Evolutionary conservation across 1,140 invertebrate genomes (phyloP).

Genomic region (Meloidogyne chitwoodi): DNA sequence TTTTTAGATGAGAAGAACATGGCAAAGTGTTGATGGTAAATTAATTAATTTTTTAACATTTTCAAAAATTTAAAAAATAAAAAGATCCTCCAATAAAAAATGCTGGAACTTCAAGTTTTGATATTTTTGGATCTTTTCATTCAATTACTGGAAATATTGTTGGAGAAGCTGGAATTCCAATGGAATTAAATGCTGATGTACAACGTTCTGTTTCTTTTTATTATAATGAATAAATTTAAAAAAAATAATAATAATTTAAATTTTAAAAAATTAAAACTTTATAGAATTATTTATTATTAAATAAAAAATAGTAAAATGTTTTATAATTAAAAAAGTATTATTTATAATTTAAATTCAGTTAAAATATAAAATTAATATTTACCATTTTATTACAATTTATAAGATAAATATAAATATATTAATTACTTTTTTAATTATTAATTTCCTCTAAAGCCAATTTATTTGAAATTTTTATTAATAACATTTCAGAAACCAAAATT

Average conservation of each 20-base stretch:
- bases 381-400: no score
- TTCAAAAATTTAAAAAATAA: conserved; percentile 5
- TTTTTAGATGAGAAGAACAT: conserved; percentile 29
- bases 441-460: no score
- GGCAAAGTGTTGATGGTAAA: conserved; percentile 39
- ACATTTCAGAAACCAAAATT: no score
- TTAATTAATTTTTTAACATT: no score
- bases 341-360: no score
- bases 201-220: conserved; percentile 38
- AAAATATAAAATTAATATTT: no score
- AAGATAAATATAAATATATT: no score
- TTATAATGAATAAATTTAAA: conserved; percentile 15
- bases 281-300: not conserved
- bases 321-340: no score
- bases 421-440: no score
- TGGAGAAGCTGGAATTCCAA: conserved; percentile 39
- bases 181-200: conserved; percentile 35
- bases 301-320: no score
- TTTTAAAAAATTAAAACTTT: not conserved
- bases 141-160: conserved; percentile 37
- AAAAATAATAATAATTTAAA: not conserved
- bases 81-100: conserved; percentile 29
- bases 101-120: conserved; percentile 15
- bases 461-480: no score
- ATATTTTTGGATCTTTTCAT: conserved; percentile 31